Evolutionary conservation across 1,140 invertebrate genomes (phyloP).

Genomic region (Bombus consobrinus): DNA sequence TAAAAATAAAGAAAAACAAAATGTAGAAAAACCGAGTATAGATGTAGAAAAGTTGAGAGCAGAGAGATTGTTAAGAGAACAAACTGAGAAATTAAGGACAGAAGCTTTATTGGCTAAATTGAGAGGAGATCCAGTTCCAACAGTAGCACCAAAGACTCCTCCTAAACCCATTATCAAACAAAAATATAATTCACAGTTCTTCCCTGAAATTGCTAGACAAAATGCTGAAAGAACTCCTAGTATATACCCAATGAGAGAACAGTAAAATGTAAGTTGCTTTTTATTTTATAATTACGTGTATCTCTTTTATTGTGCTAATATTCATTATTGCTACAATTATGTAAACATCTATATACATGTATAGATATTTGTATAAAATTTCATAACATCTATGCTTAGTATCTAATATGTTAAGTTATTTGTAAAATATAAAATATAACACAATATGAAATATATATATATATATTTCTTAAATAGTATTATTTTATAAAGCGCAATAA

Average conservation of each 20-base stretch:
- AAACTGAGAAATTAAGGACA: slow-evolving; percentile 88
- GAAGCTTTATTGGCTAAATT: slow-evolving; percentile 88
- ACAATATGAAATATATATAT: neutral
- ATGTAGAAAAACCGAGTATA: slow-evolving; percentile 67
- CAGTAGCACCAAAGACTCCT: slow-evolving; percentile 61
- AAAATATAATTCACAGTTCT: slow-evolving; percentile 97
- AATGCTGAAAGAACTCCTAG: slow-evolving; percentile 84
- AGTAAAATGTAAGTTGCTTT: slow-evolving; percentile 16
- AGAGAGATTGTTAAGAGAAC: slow-evolving; percentile 91
- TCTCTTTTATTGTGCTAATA: neutral
- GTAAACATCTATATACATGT: slow-evolving; percentile 9
- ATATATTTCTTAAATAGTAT: neutral
- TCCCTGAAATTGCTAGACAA: slow-evolving; percentile 93
- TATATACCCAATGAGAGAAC: slow-evolving; percentile 14
- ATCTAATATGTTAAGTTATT: neutral
- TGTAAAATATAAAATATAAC: slow-evolving; percentile 4
- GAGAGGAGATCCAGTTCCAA: slow-evolving; percentile 80
- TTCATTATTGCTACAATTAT: slow-evolving; percentile 7
- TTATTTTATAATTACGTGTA: neutral
- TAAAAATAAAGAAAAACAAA: slow-evolving; percentile 72
- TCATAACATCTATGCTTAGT: slow-evolving; percentile 2
- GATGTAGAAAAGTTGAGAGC: slow-evolving; percentile 90
- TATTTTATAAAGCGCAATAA: slow-evolving; percentile 18
- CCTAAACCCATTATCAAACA: slow-evolving; percentile 82
- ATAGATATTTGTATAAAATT: slow-evolving; percentile 3